Conservation (phyloP, 2,888 invertebrate genomes). For the Epiperipatus broadwayi region DNA sequence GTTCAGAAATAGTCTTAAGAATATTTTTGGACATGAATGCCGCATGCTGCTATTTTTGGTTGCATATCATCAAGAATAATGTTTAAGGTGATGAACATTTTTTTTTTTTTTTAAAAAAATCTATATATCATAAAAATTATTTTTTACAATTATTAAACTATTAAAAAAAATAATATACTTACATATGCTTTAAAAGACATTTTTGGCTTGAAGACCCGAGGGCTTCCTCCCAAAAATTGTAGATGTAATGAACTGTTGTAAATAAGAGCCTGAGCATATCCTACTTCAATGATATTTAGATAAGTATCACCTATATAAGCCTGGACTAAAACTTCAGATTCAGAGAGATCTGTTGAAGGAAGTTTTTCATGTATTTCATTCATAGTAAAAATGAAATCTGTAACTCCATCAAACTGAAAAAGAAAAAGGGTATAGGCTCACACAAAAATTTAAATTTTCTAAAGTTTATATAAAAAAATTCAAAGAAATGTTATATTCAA, state of each 20-base stretch:
- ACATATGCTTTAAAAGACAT: slow-evolving; percentile 75
- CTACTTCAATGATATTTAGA: slow-evolving; percentile 61
- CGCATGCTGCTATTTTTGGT: no score
- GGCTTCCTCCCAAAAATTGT: slow-evolving; percentile 65
- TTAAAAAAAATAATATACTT: slow-evolving; percentile 28
- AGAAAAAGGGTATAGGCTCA: slow-evolving; percentile 17
- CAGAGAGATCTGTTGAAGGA: no score
- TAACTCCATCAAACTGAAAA: slow-evolving; percentile 62
- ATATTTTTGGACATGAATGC: no score
- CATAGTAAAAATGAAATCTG: slow-evolving; percentile 68
- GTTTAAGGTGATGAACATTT: no score
- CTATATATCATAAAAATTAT: no score
- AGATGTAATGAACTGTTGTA: slow-evolving; percentile 67
- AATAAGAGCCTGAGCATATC: slow-evolving; percentile 65
- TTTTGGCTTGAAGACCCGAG: slow-evolving; percentile 83
- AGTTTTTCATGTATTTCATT: slow-evolving; percentile 48
- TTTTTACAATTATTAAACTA: background rate
- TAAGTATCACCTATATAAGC: slow-evolving; percentile 73
- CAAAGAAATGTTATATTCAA: no score
- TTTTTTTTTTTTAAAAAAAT: no score
- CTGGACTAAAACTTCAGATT: slow-evolving; percentile 55
- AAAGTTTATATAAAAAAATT: no score
- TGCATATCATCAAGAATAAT: no score
- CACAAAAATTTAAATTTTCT: background rate
- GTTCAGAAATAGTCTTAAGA: no score